These are phyloP conservation scores for Arctocebus calabarensis DNA, from an alignment of 2,797 vertebrate genomes.

Conservation along the genomic window DNA sequence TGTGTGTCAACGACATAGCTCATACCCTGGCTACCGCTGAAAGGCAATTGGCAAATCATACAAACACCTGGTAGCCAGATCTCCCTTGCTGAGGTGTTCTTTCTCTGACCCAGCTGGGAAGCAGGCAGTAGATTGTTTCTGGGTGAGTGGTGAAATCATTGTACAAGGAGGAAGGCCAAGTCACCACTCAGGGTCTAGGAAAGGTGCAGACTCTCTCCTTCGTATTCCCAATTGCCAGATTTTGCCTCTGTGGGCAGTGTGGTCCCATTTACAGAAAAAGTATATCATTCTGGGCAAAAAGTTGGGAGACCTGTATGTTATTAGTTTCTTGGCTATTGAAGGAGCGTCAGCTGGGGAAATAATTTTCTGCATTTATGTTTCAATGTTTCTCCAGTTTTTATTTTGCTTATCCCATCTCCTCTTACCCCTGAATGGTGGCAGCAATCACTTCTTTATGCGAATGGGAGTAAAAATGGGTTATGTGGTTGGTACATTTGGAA, in stretches of 20 bases:
- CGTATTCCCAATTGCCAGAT: background rate
- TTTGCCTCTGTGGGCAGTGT: background rate
- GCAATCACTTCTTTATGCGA: background rate
- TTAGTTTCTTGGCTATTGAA: background rate
- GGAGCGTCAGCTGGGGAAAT: background rate
- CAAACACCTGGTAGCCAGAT: constrained; percentile 64
- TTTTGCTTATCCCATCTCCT: background rate
- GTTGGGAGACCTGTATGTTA: background rate
- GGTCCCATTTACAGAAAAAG: constrained; percentile 1
- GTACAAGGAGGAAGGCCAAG: background rate
- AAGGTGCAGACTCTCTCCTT: background rate
- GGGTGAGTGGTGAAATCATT: background rate
- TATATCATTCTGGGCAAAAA: background rate
- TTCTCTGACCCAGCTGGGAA: constrained; percentile 37
- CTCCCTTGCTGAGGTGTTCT: background rate
- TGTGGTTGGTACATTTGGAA: background rate
- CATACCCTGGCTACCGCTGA: background rate
- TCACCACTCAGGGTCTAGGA: background rate
- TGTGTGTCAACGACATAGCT: background rate
- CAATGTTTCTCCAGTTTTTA: background rate
- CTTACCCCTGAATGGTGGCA: background rate
- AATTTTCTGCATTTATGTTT: constrained; percentile 28
- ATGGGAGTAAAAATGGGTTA: background rate
- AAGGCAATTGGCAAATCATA: constrained; percentile 36
- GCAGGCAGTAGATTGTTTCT: background rate